phyloP scores from a whole-genome alignment of 1,140 invertebrate genomes.

The Nixonia krombeini region DNA sequence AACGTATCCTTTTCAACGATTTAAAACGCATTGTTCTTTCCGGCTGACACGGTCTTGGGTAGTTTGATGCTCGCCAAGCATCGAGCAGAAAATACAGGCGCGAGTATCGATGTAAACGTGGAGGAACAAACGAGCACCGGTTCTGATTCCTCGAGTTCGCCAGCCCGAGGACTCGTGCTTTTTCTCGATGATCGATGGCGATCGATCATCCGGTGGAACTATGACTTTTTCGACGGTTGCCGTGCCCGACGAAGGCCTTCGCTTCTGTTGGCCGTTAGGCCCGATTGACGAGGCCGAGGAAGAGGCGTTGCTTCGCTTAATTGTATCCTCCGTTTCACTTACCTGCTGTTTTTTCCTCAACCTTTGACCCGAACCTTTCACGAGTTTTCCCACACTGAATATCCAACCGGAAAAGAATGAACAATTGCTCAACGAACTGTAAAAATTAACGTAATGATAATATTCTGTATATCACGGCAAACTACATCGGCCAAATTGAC shows the following conservation, averaged over 20 bases:
- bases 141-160: constrained; percentile 25
- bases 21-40: no score
- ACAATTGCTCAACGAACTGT: neutral
- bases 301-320: constrained; percentile 13
- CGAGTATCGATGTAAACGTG: constrained; percentile 44
- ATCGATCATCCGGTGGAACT: constrained; percentile 59
- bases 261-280: neutral
- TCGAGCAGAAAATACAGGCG: constrained; percentile 37
- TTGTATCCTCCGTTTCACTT: neutral
- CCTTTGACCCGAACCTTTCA: no score
- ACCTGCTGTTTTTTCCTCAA: neutral
- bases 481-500: no score
- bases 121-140: constrained; percentile 44
- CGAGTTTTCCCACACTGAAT: neutral
- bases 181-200: constrained; percentile 54
- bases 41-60: no score
- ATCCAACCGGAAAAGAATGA: neutral
- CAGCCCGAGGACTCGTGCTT: constrained; percentile 48
- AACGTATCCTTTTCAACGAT: no score
- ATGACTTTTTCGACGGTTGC: constrained; percentile 53
- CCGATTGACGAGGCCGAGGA: constrained; percentile 12
- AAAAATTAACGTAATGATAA: no score
- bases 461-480: no score
- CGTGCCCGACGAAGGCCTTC: neutral
- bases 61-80: no score